Conservation (phyloP, 2,113 vertebrate species). For the Oryzias melastigma region DNA sequence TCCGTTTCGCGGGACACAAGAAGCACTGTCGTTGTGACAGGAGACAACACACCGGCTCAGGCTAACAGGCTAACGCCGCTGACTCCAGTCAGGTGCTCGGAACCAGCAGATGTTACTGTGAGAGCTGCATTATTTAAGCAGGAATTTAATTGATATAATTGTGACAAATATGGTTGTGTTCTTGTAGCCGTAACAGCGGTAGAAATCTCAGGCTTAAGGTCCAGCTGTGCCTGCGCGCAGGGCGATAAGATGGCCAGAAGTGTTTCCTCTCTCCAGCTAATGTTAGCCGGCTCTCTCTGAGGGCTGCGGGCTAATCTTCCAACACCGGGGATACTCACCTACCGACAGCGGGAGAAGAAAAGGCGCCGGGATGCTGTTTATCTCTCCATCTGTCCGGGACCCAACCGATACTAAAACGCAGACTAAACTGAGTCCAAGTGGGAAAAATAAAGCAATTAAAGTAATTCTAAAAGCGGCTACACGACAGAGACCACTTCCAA, state of each 20-base stretch:
- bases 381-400: constrained; percentile 44
- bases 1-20: too few species aligned
- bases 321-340: constrained; percentile 74
- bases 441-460: constrained; percentile 70
- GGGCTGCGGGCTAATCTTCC: constrained; percentile 60
- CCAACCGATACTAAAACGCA: constrained; percentile 31
- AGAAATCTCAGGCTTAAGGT: too few species aligned
- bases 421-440: constrained; percentile 5
- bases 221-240: too few species aligned
- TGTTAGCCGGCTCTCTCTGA: constrained; percentile 56
- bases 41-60: neutral
- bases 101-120: neutral
- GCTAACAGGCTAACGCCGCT: neutral
- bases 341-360: constrained; percentile 60
- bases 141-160: too few species aligned
- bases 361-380: constrained; percentile 69
- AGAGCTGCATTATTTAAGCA: too few species aligned
- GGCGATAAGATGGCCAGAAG: too few species aligned
- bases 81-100: neutral
- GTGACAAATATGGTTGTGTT: too few species aligned
- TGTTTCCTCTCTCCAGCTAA: constrained; percentile 36
- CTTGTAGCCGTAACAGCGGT: too few species aligned
- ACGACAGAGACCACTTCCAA: constrained; percentile 78
- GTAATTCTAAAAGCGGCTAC: constrained; percentile 74
- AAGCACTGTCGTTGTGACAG: too few species aligned